Conservation (phyloP, 2,888 invertebrate genomes). For the Euplexia lucipara region DNA sequence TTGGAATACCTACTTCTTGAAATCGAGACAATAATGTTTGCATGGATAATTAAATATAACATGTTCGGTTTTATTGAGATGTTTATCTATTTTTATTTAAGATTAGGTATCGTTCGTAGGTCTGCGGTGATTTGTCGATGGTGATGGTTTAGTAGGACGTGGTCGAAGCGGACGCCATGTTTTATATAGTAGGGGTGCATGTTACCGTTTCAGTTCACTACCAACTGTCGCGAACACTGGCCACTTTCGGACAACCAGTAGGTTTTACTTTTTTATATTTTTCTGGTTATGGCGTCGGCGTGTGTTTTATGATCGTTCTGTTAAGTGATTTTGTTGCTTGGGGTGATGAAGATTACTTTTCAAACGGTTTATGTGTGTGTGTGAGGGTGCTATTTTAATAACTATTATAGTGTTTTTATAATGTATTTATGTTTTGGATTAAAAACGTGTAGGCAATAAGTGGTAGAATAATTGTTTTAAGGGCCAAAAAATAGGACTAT, state of each 20-base stretch:
- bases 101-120: conserved; percentile 42
- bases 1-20: neutral
- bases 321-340: conserved; percentile 22
- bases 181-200: conserved; percentile 79
- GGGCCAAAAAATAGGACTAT: too few relatives aligned
- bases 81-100: conserved; percentile 21
- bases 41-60: neutral
- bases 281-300: neutral
- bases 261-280: conserved; percentile 62
- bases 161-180: conserved; percentile 63
- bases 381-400: conserved; percentile 29
- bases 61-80: conserved; percentile 9
- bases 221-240: conserved; percentile 72
- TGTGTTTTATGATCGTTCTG: conserved; percentile 8
- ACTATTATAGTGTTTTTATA: conserved; percentile 5
- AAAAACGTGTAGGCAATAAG: neutral
- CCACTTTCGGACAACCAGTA: conserved; percentile 72
- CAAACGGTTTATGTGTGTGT: conserved; percentile 21
- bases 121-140: conserved; percentile 56
- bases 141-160: conserved; percentile 66
- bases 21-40: neutral
- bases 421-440: neutral
- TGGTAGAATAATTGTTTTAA: neutral
- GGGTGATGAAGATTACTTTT: conserved; percentile 9
- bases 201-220: conserved; percentile 74